Conservation (phyloP, 2,113 vertebrate genomes). For the Hemicordylus capensis region DNA sequence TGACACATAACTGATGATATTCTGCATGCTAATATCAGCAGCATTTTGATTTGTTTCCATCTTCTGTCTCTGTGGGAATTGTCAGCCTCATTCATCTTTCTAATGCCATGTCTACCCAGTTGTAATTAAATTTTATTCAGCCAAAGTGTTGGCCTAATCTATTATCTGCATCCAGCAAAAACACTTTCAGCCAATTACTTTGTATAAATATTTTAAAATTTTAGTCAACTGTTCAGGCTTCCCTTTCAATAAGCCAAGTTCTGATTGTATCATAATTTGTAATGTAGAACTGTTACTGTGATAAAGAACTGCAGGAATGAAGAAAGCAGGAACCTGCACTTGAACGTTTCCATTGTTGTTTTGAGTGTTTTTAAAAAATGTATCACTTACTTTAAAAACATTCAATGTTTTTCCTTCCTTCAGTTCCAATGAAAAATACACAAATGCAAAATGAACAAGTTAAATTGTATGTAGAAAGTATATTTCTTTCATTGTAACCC, state of each 20-base stretch:
- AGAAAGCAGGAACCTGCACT: background rate
- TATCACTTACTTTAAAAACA: background rate
- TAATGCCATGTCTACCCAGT: background rate
- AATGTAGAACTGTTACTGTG: background rate
- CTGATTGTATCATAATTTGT: background rate
- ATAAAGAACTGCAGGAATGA: background rate
- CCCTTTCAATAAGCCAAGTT: background rate
- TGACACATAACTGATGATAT: background rate
- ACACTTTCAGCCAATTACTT: background rate
- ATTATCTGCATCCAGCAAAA: background rate
- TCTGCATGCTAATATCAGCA: slow-evolving; percentile 10
- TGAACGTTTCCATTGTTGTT: background rate
- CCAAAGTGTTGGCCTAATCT: background rate
- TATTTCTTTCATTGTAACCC: background rate
- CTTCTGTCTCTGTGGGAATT: background rate
- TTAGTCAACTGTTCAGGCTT: background rate
- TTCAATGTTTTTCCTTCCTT: background rate
- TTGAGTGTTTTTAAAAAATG: too few species aligned
- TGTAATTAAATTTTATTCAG: background rate
- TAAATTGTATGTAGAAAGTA: background rate
- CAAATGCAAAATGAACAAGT: background rate
- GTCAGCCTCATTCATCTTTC: background rate
- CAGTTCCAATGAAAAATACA: background rate
- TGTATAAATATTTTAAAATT: background rate
- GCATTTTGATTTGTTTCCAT: background rate